These are phyloP conservation scores for Zaprionus lachaisei DNA, from an alignment of 1,140 invertebrate species.

Conservation along the genomic window DNA sequence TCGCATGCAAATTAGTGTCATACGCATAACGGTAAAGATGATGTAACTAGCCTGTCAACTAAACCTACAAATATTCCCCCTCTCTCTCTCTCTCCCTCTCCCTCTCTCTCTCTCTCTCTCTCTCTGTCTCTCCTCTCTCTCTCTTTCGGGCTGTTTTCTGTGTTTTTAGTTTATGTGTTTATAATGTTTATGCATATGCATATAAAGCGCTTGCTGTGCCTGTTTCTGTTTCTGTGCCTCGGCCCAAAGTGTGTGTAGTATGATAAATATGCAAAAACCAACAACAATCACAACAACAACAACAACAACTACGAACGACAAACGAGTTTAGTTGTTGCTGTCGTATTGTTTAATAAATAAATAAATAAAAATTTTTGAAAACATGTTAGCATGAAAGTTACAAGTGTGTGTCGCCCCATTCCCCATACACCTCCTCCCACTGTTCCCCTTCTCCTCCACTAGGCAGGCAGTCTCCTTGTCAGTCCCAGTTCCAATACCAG, in stretches of 20 bases:
- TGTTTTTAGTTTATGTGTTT: constrained; percentile 32
- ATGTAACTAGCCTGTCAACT: constrained; percentile 69
- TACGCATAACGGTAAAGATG: constrained; percentile 75
- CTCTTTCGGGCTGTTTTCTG: not conserved
- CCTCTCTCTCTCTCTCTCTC: not conserved
- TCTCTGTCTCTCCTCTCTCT: not conserved
- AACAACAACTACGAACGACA: constrained; percentile 25
- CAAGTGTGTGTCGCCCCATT: constrained; percentile 60
- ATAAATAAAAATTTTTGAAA: constrained; percentile 63
- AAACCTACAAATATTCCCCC: constrained; percentile 38
- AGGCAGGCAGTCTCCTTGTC: constrained; percentile 1
- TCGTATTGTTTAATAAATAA: constrained; percentile 74
- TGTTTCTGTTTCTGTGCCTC: constrained; percentile 5
- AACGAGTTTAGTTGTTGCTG: constrained; percentile 67
- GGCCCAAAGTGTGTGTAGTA: constrained; percentile 43
- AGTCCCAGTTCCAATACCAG: constrained; percentile 6
- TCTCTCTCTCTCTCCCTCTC: not conserved
- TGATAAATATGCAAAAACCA: constrained; percentile 51
- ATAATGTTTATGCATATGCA: constrained; percentile 46
- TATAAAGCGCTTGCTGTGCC: constrained; percentile 26
- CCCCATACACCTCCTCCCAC: not conserved
- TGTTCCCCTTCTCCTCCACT: not conserved
- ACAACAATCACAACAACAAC: constrained; percentile 41
- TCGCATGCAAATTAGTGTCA: constrained; percentile 77
- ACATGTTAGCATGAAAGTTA: constrained; percentile 78